Base-by-base conservation (phyloP, 2,888 invertebrate genomes). In the Hesperia comma region DNA sequence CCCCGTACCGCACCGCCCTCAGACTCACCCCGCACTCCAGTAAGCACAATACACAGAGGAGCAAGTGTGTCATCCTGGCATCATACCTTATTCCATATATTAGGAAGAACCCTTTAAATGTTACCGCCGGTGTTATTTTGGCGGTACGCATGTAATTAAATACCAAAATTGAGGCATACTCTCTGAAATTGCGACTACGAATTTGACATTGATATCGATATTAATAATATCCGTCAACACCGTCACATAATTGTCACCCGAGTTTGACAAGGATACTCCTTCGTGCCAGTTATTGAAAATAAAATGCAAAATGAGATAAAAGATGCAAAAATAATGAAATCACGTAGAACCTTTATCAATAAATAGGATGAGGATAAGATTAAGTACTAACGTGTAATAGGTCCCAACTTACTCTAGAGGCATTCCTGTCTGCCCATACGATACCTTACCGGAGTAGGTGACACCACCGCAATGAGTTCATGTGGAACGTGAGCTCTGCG, bases 161-260 rank as follows among this genome's bases (percentile, higher is more conserved):
- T 32, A 26, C 41, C 19, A 77, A 81, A 79, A 77, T 76, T 78
- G 76, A 78, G 74, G 78, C 87, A 88, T 85, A 78, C 79, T 85
- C 82, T 77, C 73, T 58, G 41, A 70, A 77, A 77, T 74, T 78
- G 74, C 72, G 80, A 90, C 90, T 87, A 79, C 69, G 78, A 90
- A 88, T 90, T 90, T 90, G 89, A 87, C 87, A 83, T 79, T 74
- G 67, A 79, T 60, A 43, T 26, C n/a, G 26, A 53, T 53, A 26
- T 26, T 3, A 51, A 21, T 21, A 51, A 21, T 14, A 14, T 10
- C 21, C 19, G 14, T 21, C 21, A 21, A 14, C 15, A 15, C 6
- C 43, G 1, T 6, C 7, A 10, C 6, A 43, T 26, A 26, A 4
- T 7, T 43, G 15, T 15, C 43, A 15, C 43, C 15, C 8, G 43